phyloP scores from a whole-genome alignment of 2,888 invertebrate genomes.

The Trypoxylon attenuatum region DNA sequence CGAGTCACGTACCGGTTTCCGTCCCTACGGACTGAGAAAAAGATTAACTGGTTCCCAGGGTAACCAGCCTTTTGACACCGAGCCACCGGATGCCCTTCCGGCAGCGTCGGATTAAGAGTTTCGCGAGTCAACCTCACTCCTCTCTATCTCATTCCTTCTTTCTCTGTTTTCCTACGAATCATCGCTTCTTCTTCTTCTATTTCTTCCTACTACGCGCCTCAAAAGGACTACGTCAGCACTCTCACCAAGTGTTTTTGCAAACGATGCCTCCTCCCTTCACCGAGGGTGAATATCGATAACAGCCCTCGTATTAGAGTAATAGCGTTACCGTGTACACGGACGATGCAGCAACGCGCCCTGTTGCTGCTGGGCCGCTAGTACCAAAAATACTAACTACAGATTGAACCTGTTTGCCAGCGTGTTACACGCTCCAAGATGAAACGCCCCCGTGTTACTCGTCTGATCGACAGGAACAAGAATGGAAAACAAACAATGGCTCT shows the following conservation, averaged over 20 bases:
- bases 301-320: neutral
- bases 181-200: neutral
- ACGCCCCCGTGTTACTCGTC: too few species aligned
- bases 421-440: neutral
- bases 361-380: neutral
- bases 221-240: too few species aligned
- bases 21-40: conserved; percentile 56
- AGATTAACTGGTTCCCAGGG: conserved; percentile 56
- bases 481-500: too few species aligned
- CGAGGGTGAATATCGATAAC: neutral
- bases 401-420: neutral
- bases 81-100: conserved; percentile 32
- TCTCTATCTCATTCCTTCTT: neutral
- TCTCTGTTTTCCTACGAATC: neutral
- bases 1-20: conserved; percentile 56
- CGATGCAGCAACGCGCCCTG: too few species aligned
- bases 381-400: neutral
- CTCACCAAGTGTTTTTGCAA: neutral
- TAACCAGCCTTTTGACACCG: conserved; percentile 52
- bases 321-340: too few species aligned
- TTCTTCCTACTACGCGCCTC: neutral
- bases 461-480: too few species aligned
- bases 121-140: neutral
- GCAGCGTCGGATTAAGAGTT: conserved; percentile 28
- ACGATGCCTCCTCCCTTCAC: neutral